These are phyloP conservation scores for Cepphus grylle DNA, from an alignment of 2,113 vertebrate genomes.

Conservation along the genomic window DNA sequence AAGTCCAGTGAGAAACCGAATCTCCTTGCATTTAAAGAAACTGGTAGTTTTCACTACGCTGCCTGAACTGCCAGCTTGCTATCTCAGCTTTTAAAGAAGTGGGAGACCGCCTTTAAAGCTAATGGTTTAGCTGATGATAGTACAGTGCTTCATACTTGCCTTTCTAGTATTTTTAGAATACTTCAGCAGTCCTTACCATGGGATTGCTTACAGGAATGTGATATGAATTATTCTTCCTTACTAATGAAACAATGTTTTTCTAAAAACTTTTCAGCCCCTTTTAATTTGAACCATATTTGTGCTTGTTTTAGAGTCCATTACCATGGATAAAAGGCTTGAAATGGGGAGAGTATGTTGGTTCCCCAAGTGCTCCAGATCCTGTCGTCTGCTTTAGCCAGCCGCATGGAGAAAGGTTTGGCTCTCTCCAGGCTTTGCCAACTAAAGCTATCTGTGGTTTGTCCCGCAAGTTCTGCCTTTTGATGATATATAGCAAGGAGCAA, in stretches of 20 bases:
- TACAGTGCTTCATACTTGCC: background rate
- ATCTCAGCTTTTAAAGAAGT: background rate
- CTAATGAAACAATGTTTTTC: background rate
- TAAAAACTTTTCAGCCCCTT: background rate
- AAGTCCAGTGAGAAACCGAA: background rate
- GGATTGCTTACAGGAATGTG: background rate
- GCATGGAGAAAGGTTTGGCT: constrained; percentile 91
- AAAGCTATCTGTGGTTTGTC: constrained; percentile 94
- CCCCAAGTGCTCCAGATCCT: constrained; percentile 92
- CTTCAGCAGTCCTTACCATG: background rate
- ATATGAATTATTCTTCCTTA: background rate
- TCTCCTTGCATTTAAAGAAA: background rate
- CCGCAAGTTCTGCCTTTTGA: constrained; percentile 95
- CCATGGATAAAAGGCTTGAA: constrained; percentile 97
- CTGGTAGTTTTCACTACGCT: background rate
- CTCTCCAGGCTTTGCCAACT: constrained; percentile 92
- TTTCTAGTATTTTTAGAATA: background rate
- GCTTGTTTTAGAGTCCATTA: constrained; percentile 84
- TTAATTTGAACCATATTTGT: background rate
- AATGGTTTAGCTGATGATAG: background rate
- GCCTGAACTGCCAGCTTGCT: background rate
- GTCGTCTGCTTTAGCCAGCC: constrained; percentile 97
- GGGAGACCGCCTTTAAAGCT: background rate
- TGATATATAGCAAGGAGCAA: constrained; percentile 99
- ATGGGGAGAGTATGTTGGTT: constrained; percentile 97